Percentiles rank a stretch among this genome's conserved stretches.
phyloP scores from a whole-genome alignment of 2,888 invertebrate genomes.

The Imbricaverruca yamaguchii region DNA sequence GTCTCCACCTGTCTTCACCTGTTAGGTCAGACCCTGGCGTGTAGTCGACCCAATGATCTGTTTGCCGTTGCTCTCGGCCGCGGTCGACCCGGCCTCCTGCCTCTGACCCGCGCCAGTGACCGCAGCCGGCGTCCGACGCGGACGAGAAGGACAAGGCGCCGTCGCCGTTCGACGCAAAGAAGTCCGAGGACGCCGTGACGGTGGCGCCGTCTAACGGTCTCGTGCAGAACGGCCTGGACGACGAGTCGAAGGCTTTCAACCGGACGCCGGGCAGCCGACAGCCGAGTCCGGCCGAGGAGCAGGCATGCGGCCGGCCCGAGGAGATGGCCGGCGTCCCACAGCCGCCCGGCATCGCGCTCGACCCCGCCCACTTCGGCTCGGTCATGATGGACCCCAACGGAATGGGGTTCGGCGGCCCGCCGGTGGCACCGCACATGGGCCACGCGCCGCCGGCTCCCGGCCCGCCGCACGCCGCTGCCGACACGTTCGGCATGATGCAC shows the following conservation, averaged over 20 bases:
- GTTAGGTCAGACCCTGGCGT: too few relatives aligned
- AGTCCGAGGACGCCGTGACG: slow-evolving; percentile 48
- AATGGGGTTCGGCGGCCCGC: slow-evolving; percentile 5
- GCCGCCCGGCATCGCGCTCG: not conserved
- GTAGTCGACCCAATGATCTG: too few relatives aligned
- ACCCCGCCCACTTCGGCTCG: not conserved
- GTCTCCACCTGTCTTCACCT: too few relatives aligned
- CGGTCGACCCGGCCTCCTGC: not conserved
- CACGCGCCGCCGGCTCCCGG: not conserved
- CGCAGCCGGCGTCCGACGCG: slow-evolving; percentile 39
- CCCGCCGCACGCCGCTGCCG: not conserved
- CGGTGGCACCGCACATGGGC: not conserved
- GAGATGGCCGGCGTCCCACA: not conserved
- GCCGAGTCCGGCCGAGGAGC: slow-evolving; percentile 5
- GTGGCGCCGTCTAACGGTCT: slow-evolving; percentile 50
- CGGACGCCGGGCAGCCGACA: slow-evolving; percentile 9
- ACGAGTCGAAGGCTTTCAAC: slow-evolving; percentile 82
- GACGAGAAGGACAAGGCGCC: slow-evolving; percentile 52
- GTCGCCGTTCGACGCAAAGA: slow-evolving; percentile 49
- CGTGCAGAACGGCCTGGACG: slow-evolving; percentile 59
- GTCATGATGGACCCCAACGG: not conserved
- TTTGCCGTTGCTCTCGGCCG: too few relatives aligned
- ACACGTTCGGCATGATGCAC: slow-evolving; percentile 9
- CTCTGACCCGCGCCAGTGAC: not conserved
- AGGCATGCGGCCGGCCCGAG: not conserved